Conservation (phyloP, 2,113 vertebrate genomes). For the Carassius auratus region DNA sequence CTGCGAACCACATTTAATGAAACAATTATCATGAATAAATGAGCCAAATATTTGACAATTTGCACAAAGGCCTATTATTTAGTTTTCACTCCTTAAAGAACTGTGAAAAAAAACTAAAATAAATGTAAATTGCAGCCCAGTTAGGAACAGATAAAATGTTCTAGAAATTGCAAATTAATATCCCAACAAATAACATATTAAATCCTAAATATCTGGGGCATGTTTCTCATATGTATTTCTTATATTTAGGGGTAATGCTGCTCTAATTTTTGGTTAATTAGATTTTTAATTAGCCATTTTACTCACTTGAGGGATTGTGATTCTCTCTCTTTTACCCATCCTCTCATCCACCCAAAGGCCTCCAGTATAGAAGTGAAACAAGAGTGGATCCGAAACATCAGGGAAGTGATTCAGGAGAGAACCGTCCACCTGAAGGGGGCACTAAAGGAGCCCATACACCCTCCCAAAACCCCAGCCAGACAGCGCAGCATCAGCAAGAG, state of each 20-base stretch:
- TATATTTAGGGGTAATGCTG: background rate
- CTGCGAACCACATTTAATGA: background rate
- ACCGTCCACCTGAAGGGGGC: constrained; percentile 96
- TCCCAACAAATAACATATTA: too few species aligned
- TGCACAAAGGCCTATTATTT: background rate
- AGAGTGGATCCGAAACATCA: constrained; percentile 98
- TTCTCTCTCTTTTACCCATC: background rate
- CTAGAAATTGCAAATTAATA: background rate
- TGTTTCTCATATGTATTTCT: background rate
- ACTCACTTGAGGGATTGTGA: background rate
- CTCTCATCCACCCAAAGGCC: constrained; percentile 73
- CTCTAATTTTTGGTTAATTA: background rate
- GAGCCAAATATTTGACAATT: background rate
- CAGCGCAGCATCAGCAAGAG: constrained; percentile 95
- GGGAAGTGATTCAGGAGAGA: constrained; percentile 98
- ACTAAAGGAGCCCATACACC: constrained; percentile 94
- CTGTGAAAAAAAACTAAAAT: background rate
- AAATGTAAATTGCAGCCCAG: background rate
- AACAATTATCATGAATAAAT: background rate
- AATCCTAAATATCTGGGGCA: background rate
- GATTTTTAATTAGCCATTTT: too few species aligned
- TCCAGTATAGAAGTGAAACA: constrained; percentile 96
- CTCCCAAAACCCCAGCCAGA: constrained; percentile 94
- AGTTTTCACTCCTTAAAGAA: background rate
- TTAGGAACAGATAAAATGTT: background rate